A percentile compares a stretch with the other conserved stretches of the same genome.
Conservation (phyloP, 2,888 invertebrate genomes). For the Resseliella maxima region DNA sequence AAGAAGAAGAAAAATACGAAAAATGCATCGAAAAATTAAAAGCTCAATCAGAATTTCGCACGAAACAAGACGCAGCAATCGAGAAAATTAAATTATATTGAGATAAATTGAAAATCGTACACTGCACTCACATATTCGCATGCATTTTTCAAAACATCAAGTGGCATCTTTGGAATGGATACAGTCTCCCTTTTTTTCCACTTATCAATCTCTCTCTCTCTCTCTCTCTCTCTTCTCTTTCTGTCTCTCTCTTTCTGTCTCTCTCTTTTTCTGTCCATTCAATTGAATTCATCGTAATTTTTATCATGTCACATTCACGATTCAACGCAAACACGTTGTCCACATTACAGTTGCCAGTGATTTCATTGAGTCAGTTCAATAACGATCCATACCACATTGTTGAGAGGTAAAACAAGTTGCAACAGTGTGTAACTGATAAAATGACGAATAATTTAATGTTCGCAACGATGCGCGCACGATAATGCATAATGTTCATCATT, state of each 20-base stretch:
- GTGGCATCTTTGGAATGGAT: constrained; percentile 35
- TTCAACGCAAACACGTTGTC: constrained; percentile 39
- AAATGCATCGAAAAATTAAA: constrained; percentile 10
- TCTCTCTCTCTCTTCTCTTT: neutral
- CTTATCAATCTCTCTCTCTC: neutral
- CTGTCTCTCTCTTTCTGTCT: neutral
- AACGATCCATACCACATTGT: neutral
- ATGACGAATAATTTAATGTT: constrained; percentile 33
- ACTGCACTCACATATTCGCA: neutral
- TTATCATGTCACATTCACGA: constrained; percentile 46
- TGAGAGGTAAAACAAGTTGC: neutral
- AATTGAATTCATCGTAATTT: neutral
- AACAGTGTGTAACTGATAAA: neutral
- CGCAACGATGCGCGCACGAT: neutral
- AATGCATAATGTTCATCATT: constrained; percentile 29
- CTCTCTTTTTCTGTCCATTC: neutral
- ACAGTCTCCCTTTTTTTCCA: neutral
- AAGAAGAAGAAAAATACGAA: neutral
- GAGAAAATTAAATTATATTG: constrained; percentile 42
- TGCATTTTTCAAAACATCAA: neutral
- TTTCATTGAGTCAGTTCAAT: neutral
- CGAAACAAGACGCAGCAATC: constrained; percentile 10
- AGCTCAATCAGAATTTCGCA: constrained; percentile 40
- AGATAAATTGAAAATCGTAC: constrained; percentile 4
- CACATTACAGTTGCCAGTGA: constrained; percentile 13